Conservation (phyloP, 2,888 invertebrate species). For the Platycheirus albimanus region DNA sequence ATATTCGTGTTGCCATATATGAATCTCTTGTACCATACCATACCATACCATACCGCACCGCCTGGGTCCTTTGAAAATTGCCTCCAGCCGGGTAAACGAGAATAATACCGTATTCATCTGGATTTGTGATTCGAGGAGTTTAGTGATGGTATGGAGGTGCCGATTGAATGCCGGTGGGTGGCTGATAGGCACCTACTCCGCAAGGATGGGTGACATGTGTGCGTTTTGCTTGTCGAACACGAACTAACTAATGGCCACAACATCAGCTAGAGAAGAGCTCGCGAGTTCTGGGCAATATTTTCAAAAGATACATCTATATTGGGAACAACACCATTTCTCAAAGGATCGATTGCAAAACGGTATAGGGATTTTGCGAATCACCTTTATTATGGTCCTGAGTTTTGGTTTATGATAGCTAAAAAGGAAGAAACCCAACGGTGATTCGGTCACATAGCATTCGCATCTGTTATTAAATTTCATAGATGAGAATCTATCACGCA, state of each 20-base stretch:
- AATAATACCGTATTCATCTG: constrained; percentile 28
- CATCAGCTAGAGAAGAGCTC: constrained; percentile 29
- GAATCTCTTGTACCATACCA: no score
- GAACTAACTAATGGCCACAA: constrained; percentile 54
- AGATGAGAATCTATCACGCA: constrained; percentile 19
- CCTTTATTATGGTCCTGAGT: neutral
- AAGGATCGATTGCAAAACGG: neutral
- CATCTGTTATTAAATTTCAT: constrained; percentile 39
- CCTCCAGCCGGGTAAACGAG: constrained; percentile 12
- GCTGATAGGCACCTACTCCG: neutral
- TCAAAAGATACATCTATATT: constrained; percentile 22
- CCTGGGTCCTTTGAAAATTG: constrained; percentile 36
- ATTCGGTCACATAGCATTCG: constrained; percentile 36
- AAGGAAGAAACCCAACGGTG: constrained; percentile 2
- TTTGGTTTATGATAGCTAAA: constrained; percentile 11
- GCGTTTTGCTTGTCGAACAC: constrained; percentile 55
- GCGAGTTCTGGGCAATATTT: constrained; percentile 30
- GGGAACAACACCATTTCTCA: constrained; percentile 3
- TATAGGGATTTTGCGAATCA: constrained; percentile 9
- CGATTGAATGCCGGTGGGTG: no score
- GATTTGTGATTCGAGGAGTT: constrained; percentile 33
- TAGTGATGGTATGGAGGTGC: neutral
- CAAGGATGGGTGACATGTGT: neutral
- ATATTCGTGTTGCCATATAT: constrained; percentile 18
- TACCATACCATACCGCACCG: neutral